A percentile compares a stretch with the other conserved stretches of the same genome.
Conservation (phyloP, 2,113 vertebrate genomes). For the Herpetotheres cachinnans region DNA sequence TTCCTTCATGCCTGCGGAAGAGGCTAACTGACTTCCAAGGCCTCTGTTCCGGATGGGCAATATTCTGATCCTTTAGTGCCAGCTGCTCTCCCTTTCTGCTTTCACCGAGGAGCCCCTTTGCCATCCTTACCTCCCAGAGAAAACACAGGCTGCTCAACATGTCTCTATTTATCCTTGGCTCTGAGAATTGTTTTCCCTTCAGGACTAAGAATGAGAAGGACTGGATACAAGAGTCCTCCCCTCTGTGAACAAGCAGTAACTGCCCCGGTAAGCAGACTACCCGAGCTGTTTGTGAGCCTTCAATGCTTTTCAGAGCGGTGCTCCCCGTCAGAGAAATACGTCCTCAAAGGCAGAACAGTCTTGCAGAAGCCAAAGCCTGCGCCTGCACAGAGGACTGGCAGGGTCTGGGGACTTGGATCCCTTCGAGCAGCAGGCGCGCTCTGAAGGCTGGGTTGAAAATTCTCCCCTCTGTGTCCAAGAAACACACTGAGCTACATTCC, state of each 20-base stretch:
- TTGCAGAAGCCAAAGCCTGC: background rate
- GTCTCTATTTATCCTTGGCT: background rate
- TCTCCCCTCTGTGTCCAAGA: background rate
- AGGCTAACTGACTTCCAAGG: background rate
- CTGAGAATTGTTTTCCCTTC: background rate
- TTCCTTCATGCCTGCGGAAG: background rate
- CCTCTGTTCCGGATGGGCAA: too few relatives aligned
- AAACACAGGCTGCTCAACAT: background rate
- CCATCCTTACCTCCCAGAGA: background rate
- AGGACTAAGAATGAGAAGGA: background rate
- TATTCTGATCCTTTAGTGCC: background rate
- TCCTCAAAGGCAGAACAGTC: background rate
- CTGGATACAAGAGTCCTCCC: background rate
- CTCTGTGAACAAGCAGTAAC: background rate
- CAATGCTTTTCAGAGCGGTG: background rate
- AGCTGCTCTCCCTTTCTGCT: background rate
- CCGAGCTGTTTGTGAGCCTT: background rate
- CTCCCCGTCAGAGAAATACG: background rate
- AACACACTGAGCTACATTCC: background rate
- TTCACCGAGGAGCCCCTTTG: background rate
- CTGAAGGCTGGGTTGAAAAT: background rate
- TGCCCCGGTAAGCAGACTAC: background rate
- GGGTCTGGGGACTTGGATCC: background rate
- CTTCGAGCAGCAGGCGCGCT: background rate
- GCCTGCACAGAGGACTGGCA: background rate